Percentiles rank a stretch among this genome's conserved stretches.
Evolutionary conservation across 2,888 invertebrate genomes (phyloP).

Genomic region (Philonicus albiceps): DNA sequence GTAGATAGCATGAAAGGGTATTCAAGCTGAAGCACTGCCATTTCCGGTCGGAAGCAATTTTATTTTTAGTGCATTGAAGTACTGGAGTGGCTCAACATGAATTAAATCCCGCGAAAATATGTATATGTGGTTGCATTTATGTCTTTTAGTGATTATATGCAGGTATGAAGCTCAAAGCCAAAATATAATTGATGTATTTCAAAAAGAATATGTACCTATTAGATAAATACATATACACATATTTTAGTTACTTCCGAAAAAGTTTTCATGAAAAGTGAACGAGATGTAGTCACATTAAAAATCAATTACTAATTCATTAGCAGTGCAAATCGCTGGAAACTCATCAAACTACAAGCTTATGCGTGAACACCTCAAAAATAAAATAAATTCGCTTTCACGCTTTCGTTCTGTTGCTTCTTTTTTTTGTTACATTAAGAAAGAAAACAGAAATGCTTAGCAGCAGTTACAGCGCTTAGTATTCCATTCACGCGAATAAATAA

Average conservation of each 20-base stretch:
- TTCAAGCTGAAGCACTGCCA: slow-evolving; percentile 24
- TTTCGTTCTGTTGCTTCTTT: too few relatives aligned
- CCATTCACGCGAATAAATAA: neutral
- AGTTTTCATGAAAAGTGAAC: neutral
- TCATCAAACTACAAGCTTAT: neutral
- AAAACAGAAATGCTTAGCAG: neutral
- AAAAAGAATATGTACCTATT: neutral
- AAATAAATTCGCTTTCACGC: neutral
- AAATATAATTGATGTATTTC: neutral
- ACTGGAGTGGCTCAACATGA: neutral
- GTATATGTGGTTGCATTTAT: neutral
- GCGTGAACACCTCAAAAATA: neutral
- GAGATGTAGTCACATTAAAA: neutral
- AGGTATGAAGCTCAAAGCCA: neutral
- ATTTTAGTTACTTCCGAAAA: too few relatives aligned
- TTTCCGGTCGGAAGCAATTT: slow-evolving; percentile 27
- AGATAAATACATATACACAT: too few relatives aligned
- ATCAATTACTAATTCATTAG: neutral
- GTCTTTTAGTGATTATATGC: neutral
- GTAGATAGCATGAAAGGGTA: slow-evolving; percentile 19
- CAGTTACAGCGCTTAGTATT: neutral
- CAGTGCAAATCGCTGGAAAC: neutral
- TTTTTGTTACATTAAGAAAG: neutral
- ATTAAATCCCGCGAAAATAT: neutral
- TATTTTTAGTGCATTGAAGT: neutral